These are phyloP conservation scores for Podotricha telesiphe DNA, from an alignment of 2,888 invertebrate genomes.

Conservation along the genomic window DNA sequence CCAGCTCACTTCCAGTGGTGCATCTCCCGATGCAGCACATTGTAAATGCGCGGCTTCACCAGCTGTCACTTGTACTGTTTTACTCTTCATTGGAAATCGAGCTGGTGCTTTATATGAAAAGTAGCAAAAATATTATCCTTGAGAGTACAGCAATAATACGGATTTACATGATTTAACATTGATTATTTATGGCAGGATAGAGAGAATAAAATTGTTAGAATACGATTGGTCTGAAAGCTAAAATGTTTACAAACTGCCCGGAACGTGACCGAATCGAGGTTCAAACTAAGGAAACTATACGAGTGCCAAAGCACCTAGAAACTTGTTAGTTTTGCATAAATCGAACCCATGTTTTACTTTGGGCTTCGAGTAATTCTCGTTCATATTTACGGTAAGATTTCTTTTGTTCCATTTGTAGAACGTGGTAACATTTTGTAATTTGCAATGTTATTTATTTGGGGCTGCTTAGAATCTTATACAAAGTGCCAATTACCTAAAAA, in stretches of 20 bases:
- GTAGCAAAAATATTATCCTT: background rate
- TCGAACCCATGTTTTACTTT: slow-evolving; percentile 48
- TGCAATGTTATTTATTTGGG: slow-evolving; percentile 19
- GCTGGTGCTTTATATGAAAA: slow-evolving; percentile 86
- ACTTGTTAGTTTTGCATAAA: slow-evolving; percentile 57
- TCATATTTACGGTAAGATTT: slow-evolving; percentile 41
- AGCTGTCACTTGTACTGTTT: slow-evolving; percentile 91
- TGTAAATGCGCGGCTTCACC: slow-evolving; percentile 93
- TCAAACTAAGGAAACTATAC: slow-evolving; percentile 56
- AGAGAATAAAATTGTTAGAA: slow-evolving; percentile 38
- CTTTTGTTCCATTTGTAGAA: slow-evolving; percentile 35
- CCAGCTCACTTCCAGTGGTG: slow-evolving; percentile 94
- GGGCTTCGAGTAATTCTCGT: slow-evolving; percentile 39
- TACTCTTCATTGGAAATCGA: slow-evolving; percentile 91
- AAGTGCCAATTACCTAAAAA: background rate
- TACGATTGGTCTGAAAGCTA: slow-evolving; percentile 51
- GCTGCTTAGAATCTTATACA: background rate
- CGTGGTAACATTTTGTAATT: slow-evolving; percentile 26
- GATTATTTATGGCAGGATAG: slow-evolving; percentile 5
- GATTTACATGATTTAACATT: slow-evolving; percentile 1
- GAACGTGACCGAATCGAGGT: slow-evolving; percentile 47
- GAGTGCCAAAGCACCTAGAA: slow-evolving; percentile 54
- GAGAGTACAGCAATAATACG: background rate
- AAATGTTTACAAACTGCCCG: slow-evolving; percentile 71
- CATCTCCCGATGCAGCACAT: slow-evolving; percentile 94